Evolutionary conservation across 2,888 invertebrate species (phyloP).

Genomic region (Spisula subtruncata): DNA sequence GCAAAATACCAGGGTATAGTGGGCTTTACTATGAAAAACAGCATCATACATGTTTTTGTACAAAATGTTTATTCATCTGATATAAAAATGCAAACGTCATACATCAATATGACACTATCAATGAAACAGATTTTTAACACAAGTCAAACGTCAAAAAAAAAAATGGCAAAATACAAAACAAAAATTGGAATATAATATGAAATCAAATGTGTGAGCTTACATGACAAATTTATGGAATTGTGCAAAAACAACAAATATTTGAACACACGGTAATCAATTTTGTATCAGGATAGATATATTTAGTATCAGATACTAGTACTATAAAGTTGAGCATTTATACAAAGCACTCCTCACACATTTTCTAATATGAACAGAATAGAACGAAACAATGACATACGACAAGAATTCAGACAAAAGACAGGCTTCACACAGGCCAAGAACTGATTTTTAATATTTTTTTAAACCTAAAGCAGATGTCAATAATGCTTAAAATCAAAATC

Average conservation of each 20-base stretch:
- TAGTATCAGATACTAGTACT: constrained; percentile 21
- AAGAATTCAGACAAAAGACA: not conserved
- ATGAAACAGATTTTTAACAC: not conserved
- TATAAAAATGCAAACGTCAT: constrained; percentile 27
- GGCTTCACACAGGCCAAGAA: no score
- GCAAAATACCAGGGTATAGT: no score
- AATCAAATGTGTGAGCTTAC: constrained; percentile 14
- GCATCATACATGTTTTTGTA: not conserved
- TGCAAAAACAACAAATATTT: constrained; percentile 15
- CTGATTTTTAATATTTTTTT: no score
- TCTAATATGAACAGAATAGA: no score
- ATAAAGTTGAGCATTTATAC: constrained; percentile 25
- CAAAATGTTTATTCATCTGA: constrained; percentile 23
- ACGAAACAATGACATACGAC: no score
- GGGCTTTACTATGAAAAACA: not conserved
- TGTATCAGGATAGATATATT: not conserved
- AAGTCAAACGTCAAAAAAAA: not conserved
- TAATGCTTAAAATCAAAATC: no score
- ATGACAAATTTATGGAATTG: not conserved
- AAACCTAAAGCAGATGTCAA: no score
- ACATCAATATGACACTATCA: not conserved
- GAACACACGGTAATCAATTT: constrained; percentile 8
- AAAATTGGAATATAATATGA: constrained; percentile 19
- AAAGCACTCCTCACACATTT: not conserved
- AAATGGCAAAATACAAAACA: constrained; percentile 18